Base-by-base conservation (phyloP, 1,140 invertebrate genomes). In the Drosophila punjabiensis region DNA sequence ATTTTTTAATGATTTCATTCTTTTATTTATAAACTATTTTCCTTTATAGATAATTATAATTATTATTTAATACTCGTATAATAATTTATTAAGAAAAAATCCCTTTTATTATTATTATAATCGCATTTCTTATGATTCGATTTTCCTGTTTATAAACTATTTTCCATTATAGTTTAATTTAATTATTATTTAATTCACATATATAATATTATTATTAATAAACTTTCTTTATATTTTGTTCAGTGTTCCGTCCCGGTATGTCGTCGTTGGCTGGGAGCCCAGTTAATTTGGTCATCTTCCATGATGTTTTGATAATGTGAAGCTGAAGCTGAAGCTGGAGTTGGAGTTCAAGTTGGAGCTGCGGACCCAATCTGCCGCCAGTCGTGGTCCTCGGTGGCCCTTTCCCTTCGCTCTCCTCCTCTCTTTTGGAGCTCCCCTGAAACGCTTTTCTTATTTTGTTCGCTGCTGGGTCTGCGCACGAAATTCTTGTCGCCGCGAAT, bases 281-380 rank as follows among this genome's bases (percentile, higher is more conserved):
- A 76, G 86, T 90, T 90, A 90, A 90, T 90, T 90, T 90, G 86
- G 86, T 90, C 86, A 90, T 90, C 86, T 90, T 86, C 86, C 86
- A 90, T 90, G 86, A 90, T 90, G 86, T 90, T 90, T 90, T 90
- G 86, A 90, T 90, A 90, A 90, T 90, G 82, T 76, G 68, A n/a
- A 53, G 66, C 47, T 75, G 68, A 39, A 45, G 60, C 50, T 28
- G 47, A 28, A 32, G 33, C 60, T 52, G 59, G 24, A 56, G 60
- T 63, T 75, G 68, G 18, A 53, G 66, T 41, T 75, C 65, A 39
- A 45, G 60, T 45, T 28, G 47, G 32, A 32, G 33, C 60, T 52
- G 59, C 55, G 45, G 71, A 47, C 71, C 60, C 66, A 70, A 73
- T 76, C 59, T 77, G 11, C 43, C 63, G 77, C 18, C 43, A 43